Percentiles rank a stretch among this genome's conserved stretches.
Evolutionary conservation across 2,888 invertebrate species (phyloP).

Genomic region (Notodonta ziczac): DNA sequence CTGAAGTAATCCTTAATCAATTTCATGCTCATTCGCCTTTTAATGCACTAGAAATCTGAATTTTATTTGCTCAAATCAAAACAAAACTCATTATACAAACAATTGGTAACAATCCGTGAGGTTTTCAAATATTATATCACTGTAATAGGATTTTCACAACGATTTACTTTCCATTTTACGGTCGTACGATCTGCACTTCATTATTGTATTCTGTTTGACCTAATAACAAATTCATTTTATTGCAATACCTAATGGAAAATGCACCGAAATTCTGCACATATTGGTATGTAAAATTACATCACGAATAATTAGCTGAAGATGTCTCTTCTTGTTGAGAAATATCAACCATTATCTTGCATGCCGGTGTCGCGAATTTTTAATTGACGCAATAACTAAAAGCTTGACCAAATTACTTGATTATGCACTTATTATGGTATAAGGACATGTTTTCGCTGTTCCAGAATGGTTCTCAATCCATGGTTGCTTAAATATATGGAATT

Average conservation of each 20-base stretch:
- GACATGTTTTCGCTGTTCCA: no score
- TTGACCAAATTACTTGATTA: no score
- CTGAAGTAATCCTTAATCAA: not conserved
- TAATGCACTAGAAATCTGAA: constrained; percentile 16
- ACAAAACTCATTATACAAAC: constrained; percentile 20
- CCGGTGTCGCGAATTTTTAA: no score
- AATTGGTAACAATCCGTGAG: constrained; percentile 35
- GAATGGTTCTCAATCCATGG: no score
- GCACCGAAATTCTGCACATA: not conserved
- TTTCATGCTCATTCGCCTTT: constrained; percentile 6
- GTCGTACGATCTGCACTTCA: constrained; percentile 30
- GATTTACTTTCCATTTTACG: constrained; percentile 46
- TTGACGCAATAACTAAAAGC: no score
- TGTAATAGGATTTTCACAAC: constrained; percentile 35
- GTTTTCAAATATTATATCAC: constrained; percentile 40
- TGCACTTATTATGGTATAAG: no score
- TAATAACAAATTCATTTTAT: not conserved
- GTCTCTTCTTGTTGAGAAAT: no score
- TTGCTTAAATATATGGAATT: no score
- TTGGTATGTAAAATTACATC: no score
- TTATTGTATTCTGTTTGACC: constrained; percentile 4
- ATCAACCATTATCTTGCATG: not conserved
- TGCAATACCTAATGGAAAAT: not conserved
- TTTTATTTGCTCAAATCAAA: constrained; percentile 23
- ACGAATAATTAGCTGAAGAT: no score